These are phyloP conservation scores for Mystacides longicornis DNA, from an alignment of 2,888 invertebrate species.

Conservation along the genomic window DNA sequence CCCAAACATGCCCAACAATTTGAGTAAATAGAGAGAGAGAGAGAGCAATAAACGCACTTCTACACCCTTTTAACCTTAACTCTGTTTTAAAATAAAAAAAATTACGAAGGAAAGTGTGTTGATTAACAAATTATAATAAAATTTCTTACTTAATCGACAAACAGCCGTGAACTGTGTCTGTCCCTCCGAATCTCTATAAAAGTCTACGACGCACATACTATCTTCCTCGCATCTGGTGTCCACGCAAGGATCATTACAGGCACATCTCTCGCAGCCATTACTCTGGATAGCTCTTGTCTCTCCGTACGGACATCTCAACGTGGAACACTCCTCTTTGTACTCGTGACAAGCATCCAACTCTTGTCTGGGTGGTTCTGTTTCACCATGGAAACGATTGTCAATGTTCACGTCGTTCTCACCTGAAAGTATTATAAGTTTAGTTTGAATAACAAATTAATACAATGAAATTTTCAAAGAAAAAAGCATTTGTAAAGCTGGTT, in stretches of 20 bases:
- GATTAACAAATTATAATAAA: too few species aligned
- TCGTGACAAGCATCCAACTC: slow-evolving; percentile 47
- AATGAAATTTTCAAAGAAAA: background rate
- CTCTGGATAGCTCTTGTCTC: slow-evolving; percentile 52
- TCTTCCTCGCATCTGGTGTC: slow-evolving; percentile 52
- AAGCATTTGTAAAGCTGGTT: too few species aligned
- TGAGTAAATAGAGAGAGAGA: too few species aligned
- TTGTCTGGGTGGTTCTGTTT: slow-evolving; percentile 29
- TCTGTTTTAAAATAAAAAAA: too few species aligned
- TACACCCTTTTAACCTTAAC: too few species aligned
- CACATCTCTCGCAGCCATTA: slow-evolving; percentile 63
- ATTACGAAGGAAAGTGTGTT: too few species aligned
- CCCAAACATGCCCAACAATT: too few species aligned
- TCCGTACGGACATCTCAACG: slow-evolving; percentile 64
- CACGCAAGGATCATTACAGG: slow-evolving; percentile 69
- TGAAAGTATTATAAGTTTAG: slow-evolving; percentile 15
- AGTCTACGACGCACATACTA: slow-evolving; percentile 61
- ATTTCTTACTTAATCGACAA: slow-evolving; percentile 55
- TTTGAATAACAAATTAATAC: background rate
- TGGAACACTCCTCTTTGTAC: slow-evolving; percentile 54
- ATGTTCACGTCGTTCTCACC: slow-evolving; percentile 37
- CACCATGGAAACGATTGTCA: slow-evolving; percentile 29
- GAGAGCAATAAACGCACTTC: too few species aligned
- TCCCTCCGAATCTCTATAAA: slow-evolving; percentile 40
- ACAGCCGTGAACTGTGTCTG: slow-evolving; percentile 48